Evolutionary conservation across 2,797 vertebrate genomes (phyloP), one percentile per base, ranked within the genome.

Genomic region (Lindbergichthys nudifrons): DNA sequence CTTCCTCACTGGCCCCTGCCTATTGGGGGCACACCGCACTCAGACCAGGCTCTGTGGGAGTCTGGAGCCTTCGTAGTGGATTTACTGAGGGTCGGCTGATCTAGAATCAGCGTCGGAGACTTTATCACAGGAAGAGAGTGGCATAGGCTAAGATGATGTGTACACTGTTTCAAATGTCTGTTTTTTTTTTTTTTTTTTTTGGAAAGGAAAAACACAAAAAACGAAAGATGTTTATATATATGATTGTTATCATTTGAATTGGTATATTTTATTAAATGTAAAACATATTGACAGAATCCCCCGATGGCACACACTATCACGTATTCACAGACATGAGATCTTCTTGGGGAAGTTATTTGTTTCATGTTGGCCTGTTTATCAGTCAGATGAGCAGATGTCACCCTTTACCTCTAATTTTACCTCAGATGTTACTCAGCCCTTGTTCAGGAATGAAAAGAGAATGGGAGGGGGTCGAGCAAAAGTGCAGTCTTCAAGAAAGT

Each of bases 391-490:
- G 85, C 87, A 92, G 87, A 88, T 68, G 80, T 93, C 92, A 92
- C 93, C 87, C 86, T 89, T 94, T 94, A 94, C 93, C 94, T 94
- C 94, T 90, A 83, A 87, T 88, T 92, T 94, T 92, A 93, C 92
- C 92, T 92, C 89, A 91, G 84, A 92, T 92, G 90, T 91, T 89
- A 83, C 85, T 92, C 78, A 84, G 83, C 85, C 84, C 80, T 62
- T 70, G 52, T 77, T 56, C 60, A 51, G 64, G 71, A 61, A 54
- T 19, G 47, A 50, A 48, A 73, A 65, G 46, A 23, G 48, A 12
- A 30, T 16, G 13, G 56, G 36, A 30, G 21, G 56, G 23, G 30
- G 58, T 70, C 3, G 56, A 80, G 36, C 63, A 71, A 48, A 21
- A 64, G 42, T 36, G 81, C 77, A 77, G 82, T 83, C 70, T 71